A percentile compares a stretch with the other conserved stretches of the same genome.
Conservation (phyloP, 2,113 vertebrate species). For the Castor canadensis region DNA sequence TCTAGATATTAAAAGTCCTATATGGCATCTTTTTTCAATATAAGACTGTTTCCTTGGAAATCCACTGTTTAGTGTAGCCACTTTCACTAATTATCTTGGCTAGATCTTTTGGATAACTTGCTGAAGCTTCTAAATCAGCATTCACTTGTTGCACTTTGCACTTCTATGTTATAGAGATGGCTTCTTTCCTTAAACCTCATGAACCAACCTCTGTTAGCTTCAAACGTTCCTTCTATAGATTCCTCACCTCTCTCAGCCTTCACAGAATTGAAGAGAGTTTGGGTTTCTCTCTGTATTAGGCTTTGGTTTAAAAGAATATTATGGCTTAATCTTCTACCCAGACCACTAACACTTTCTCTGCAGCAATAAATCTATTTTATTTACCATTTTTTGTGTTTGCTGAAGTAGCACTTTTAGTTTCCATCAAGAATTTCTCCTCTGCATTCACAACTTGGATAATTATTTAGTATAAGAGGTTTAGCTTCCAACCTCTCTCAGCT, state of each 20-base stretch:
- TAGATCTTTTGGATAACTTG: not conserved
- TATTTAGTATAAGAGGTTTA: not conserved
- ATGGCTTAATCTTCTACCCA: not conserved
- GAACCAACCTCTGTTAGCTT: too few species aligned
- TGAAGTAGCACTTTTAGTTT: not conserved
- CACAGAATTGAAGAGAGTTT: not conserved
- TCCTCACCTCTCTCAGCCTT: not conserved
- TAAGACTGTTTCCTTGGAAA: not conserved
- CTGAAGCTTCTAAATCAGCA: not conserved
- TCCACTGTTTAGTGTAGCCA: not conserved
- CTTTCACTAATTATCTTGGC: not conserved
- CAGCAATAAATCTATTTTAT: not conserved
- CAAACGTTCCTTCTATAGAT: not conserved
- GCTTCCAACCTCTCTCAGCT: not conserved
- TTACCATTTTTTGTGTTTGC: not conserved
- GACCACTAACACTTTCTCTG: not conserved
- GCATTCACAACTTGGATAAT: not conserved
- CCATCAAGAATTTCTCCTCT: not conserved
- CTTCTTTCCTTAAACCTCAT: too few species aligned
- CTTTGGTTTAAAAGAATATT: not conserved
- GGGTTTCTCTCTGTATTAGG: not conserved
- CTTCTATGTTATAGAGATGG: not conserved
- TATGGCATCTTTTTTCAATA: not conserved
- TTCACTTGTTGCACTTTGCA: not conserved
- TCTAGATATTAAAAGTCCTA: not conserved